Base-by-base conservation (phyloP, 2,888 invertebrate genomes). In the Thalpophila matura region DNA sequence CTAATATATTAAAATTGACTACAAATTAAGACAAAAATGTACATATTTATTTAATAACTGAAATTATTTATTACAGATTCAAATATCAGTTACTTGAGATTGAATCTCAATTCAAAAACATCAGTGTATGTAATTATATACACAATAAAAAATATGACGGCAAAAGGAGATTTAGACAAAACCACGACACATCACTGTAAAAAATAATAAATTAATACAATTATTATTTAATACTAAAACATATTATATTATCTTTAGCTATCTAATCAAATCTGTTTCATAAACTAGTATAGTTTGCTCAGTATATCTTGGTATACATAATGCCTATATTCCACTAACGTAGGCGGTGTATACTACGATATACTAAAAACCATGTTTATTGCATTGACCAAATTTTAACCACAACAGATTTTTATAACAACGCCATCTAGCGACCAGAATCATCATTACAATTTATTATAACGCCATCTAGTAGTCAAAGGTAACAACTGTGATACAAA, bases 121-220 rank as follows among this genome's bases (percentile, higher is more conserved):
- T 40, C 18, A 46, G 12, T 1, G 22, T 4, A 22, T 9, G 14
- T 37, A 37, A 16, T 6, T 4, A 29, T 7, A 4, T 7, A 6
- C 24, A 22, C 4, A n/a, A 6, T 16, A 4, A 35, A 6, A 4
- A 10, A 1, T 2, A 50, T 29, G 16, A 1, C 1, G 4, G 14
- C 20, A 35, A 42, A 22, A 14, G 0, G 18, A 7, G 3, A 14
- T 29, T 18, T 6, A n/a, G 14, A 20, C 14, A 54, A 64, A 77
- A 31, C n/a, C 46, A 64, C 60, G 43, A 45, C 49, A 59, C 77
- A 51, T 1, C 50, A 73, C 46, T n/a, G 7, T 55, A 42, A 38
- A 60, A 55, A 66, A 57, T 58, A 59, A 77, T 76, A 75, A 75
- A 72, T 75, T 64, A 75, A 61, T 77, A 74, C 29, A 68, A 66